A percentile compares a stretch with the other conserved stretches of the same genome.
These are phyloP conservation scores for Callorhinus ursinus DNA, from an alignment of 2,113 vertebrate species.

Conservation along the genomic window DNA sequence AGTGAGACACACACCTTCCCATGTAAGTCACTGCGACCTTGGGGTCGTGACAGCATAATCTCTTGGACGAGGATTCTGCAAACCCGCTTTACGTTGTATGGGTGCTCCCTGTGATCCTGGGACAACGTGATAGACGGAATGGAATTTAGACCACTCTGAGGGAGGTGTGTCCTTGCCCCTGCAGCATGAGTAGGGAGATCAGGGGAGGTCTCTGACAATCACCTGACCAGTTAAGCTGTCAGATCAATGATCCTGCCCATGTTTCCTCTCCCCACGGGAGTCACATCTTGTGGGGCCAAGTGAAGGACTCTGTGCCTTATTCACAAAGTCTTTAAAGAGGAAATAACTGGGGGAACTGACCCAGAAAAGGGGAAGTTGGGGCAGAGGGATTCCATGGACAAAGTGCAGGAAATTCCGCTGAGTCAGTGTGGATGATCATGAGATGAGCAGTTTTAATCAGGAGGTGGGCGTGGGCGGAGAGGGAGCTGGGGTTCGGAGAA, in stretches of 20 bases:
- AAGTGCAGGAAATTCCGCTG: slow-evolving; percentile 56
- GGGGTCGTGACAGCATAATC: neutral
- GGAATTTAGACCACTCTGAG: neutral
- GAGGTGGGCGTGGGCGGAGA: neutral
- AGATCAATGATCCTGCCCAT: neutral
- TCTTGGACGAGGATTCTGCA: neutral
- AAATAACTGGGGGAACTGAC: slow-evolving; percentile 45
- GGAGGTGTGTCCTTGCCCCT: neutral
- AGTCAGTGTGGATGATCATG: neutral
- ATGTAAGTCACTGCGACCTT: neutral
- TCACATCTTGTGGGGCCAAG: neutral
- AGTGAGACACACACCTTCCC: neutral
- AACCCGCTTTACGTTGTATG: neutral
- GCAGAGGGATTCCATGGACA: neutral
- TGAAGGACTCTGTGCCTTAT: neutral
- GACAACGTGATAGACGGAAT: neutral
- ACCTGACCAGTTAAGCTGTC: neutral
- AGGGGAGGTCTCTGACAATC: neutral
- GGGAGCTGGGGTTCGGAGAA: neutral
- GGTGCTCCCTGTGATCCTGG: neutral
- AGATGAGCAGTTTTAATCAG: neutral
- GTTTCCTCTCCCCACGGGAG: neutral
- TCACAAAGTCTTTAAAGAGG: slow-evolving; percentile 38
- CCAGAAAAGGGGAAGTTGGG: slow-evolving; percentile 47
- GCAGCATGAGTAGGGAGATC: neutral